Base-by-base conservation (phyloP, 2,888 invertebrate species). In the Thyatira batis region DNA sequence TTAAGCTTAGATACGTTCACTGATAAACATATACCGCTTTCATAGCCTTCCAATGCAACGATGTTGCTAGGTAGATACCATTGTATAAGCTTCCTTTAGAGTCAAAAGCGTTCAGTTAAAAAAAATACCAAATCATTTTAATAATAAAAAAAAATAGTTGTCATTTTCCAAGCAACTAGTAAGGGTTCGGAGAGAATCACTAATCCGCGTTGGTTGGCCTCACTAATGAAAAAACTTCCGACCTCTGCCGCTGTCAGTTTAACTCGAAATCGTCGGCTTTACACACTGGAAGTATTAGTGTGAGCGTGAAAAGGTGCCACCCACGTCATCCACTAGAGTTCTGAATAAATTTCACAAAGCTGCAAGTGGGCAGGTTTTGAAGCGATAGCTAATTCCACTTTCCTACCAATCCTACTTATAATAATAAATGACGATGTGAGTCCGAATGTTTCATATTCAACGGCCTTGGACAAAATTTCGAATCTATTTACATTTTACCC, bases 211-310 rank as follows among this genome's bases (percentile, higher is more conserved):
- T 55, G 55, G 61, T 50, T 55, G 54, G 60, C 57, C 46, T 44
- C 63, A 61, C 68, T 76, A 73, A 76, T 76, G 72, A 78, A 76
- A 76, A 76, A 78, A 76, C 69, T 76, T 74, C 62, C 67, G 56
- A 66, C 67, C 65, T 54, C 67, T 59, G 63, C 51, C 58, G 53
- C 51, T 69, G 71, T 70, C 71, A 68, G 69, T 69, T 67, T 55
- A 56, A 62, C 65, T 57, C 51, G 54, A 63, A 71, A 66, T 63
- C 58, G 62, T 55, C 58, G 60, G 65, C 61, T 71, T 62, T 57
- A 25, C 23, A 46, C 45, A 45, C 23, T 45, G 13, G 25, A 45
- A 6, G 23, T 45, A 23, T 45, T 21, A 45, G 39, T 17, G 39
- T 13, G 39, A 39, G 39, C 39, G 39, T 39, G 39, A 39, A 39